Evolutionary conservation across 2,888 invertebrate species (phyloP), one percentile per base, ranked within the genome.

Genomic region (Phaonia tiefii): DNA sequence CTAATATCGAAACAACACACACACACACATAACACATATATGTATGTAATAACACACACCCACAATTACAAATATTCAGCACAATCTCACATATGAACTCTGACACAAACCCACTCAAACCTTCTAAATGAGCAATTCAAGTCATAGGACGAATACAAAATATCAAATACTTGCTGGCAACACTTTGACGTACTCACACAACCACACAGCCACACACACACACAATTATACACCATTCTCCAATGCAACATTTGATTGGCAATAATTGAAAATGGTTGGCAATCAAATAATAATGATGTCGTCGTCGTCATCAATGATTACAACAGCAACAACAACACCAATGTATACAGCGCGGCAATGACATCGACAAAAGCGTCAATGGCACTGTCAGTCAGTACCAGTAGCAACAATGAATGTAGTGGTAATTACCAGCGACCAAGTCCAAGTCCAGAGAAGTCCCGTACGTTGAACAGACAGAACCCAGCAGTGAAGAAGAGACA

Each of bases 241-340:
- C 73, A 88, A 87, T 86, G 89, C 88, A 88, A 86, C 87, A 87
- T 89, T 89, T 89, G 89, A 89, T 89, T 89, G 88, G 87, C 86
- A 88, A 89, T 89, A 89, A 89, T 89, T 89, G 89, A 86, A 87
- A 89, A 89, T 88, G 86, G 86, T 88, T 88, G 87, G 85, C 85
- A 85, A 76, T 79, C 73, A 76, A 79, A 79, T 71, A 58, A 79
- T 83, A 79, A 74, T 83, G 76, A 76, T 76, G 65, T 70, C 54
- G 78, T 70, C 74, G 76, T 74, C 75, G 65, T 70, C 54, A 75
- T 70, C 74, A 74, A 77, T 77, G 71, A 73, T 60, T 49, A 54
- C 58, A 67, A 60, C 20, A 67, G 56, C 20, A 60, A 66, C 70
- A 54, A 26, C 72, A 60, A 49, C 26, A 58, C 46, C 20, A 69